Evolutionary conservation across 2,797 vertebrate genomes (phyloP).

Genomic region (Gambelia wislizenii): DNA sequence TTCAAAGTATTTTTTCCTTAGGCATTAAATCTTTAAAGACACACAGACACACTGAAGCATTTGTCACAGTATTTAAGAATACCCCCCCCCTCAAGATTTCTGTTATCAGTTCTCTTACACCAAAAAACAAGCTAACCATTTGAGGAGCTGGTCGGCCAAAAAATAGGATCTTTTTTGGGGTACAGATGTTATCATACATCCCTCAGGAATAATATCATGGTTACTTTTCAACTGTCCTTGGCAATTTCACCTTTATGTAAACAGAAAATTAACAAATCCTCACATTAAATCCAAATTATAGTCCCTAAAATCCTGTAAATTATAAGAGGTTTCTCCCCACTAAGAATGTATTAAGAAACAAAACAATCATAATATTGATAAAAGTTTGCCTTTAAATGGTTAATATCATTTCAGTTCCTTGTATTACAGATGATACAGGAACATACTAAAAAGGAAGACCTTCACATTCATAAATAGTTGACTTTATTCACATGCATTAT

Average conservation of each 20-base stretch:
- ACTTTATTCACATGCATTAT: no score
- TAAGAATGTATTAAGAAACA: not conserved
- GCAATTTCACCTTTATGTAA: constrained; percentile 18
- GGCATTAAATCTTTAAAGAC: constrained; percentile 52
- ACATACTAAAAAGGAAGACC: not conserved
- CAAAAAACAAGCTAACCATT: constrained; percentile 16
- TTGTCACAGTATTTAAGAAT: constrained; percentile 45
- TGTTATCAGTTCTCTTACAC: constrained; percentile 16
- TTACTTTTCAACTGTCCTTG: constrained; percentile 13
- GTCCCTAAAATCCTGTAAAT: not conserved
- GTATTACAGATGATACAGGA: not conserved
- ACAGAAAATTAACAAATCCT: not conserved
- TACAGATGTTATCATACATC: constrained; percentile 1
- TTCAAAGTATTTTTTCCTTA: constrained; percentile 51
- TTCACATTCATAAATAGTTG: not conserved
- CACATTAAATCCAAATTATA: not conserved
- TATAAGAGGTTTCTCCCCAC: not conserved
- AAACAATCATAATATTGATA: not conserved
- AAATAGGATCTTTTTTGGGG: constrained; percentile 14
- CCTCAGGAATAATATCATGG: constrained; percentile 8
- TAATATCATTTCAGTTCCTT: constrained; percentile 3
- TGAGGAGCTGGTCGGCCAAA: constrained; percentile 51
- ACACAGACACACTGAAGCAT: constrained; percentile 23
- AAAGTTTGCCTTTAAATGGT: not conserved
- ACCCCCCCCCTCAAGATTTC: not conserved